These are phyloP conservation scores for Pseudochaenichthys georgianus DNA, from an alignment of 2,797 vertebrate genomes.

Conservation along the genomic window DNA sequence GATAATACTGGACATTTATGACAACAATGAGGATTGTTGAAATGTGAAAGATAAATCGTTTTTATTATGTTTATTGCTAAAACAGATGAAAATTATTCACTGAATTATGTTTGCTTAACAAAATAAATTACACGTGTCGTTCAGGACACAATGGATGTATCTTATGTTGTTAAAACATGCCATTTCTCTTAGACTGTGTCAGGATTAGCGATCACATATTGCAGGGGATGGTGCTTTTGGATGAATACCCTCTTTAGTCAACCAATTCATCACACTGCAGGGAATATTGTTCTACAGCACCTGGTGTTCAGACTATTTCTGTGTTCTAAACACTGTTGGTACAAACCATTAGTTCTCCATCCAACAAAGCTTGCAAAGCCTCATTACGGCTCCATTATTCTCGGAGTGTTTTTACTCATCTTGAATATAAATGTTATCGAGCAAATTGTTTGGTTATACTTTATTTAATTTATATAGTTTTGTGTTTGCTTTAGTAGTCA, in stretches of 20 bases:
- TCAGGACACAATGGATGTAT: slow-evolving; percentile 45
- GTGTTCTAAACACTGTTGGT: slow-evolving; percentile 82
- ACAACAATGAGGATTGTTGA: slow-evolving; percentile 1
- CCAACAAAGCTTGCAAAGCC: slow-evolving; percentile 72
- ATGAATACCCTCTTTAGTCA: slow-evolving; percentile 89
- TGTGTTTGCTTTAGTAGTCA: not conserved
- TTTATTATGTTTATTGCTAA: not conserved
- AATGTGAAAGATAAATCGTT: slow-evolving; percentile 4
- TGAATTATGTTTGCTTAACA: slow-evolving; percentile 16
- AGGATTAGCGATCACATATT: slow-evolving; percentile 79
- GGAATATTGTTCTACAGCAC: slow-evolving; percentile 89
- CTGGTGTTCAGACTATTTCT: slow-evolving; percentile 88
- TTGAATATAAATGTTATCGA: slow-evolving; percentile 46
- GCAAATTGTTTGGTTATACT: slow-evolving; percentile 21
- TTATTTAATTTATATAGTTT: no score
- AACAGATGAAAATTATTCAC: no score
- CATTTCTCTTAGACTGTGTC: slow-evolving; percentile 72
- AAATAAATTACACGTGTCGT: slow-evolving; percentile 38
- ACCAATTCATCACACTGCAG: slow-evolving; percentile 90
- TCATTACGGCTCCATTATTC: slow-evolving; percentile 73
- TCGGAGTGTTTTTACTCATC: slow-evolving; percentile 49
- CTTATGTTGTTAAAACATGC: slow-evolving; percentile 44
- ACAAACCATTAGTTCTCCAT: slow-evolving; percentile 82
- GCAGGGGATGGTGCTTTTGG: slow-evolving; percentile 84
- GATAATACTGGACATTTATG: slow-evolving; percentile 14